phyloP scores from a whole-genome alignment of 2,888 invertebrate genomes.

The Rhogogaster chlorosoma region DNA sequence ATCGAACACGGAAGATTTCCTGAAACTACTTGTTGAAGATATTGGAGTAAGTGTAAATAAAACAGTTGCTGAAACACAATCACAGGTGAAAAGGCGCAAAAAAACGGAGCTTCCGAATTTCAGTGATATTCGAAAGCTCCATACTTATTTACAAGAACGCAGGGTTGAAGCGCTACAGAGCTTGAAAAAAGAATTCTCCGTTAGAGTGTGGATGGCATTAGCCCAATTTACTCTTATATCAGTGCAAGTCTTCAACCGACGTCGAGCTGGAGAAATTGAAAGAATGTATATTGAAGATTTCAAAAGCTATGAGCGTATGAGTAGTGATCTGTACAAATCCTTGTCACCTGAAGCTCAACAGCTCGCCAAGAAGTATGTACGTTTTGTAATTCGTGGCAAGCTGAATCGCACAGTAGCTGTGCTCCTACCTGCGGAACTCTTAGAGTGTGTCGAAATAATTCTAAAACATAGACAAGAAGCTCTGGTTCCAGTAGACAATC shows the following conservation, averaged over 20 bases:
- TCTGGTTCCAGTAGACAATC: no score
- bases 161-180: neutral
- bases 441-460: no score
- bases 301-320: constrained; percentile 5
- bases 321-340: neutral
- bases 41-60: neutral
- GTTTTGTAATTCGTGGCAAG: no score
- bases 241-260: neutral
- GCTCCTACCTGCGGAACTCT: no score
- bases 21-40: neutral
- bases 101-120: neutral
- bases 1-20: neutral
- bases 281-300: constrained; percentile 2
- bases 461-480: no score
- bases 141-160: neutral
- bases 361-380: no score
- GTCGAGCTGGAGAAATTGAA: neutral
- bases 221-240: neutral
- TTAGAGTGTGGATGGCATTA: neutral
- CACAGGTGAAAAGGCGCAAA: neutral
- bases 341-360: no score
- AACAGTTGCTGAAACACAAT: neutral
- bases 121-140: neutral
- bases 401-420: no score
- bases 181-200: neutral